Conservation (phyloP, 2,113 vertebrate species). For the Neogale vison region DNA sequence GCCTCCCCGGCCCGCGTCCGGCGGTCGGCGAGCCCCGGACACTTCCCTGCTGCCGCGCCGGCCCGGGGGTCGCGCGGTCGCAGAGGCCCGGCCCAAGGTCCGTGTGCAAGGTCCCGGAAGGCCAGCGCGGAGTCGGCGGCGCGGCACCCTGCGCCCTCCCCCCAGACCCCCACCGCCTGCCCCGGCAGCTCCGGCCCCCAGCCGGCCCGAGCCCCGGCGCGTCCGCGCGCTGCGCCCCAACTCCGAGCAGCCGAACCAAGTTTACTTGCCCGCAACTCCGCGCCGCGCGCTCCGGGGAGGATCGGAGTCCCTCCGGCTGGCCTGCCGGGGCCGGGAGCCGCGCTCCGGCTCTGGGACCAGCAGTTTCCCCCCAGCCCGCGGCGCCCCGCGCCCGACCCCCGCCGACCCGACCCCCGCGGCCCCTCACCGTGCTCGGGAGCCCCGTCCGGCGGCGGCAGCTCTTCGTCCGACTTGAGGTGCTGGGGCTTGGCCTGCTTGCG, state of each 20-base stretch:
- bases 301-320: neutral
- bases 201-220: conserved; percentile 82
- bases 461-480: conserved; percentile 97
- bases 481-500: conserved; percentile 99
- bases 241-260: conserved; percentile 23
- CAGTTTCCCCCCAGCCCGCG: neutral
- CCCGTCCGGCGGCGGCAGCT: conserved; percentile 90
- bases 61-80: conserved; percentile 67
- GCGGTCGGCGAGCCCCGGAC: conserved; percentile 66
- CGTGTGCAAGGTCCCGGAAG: neutral
- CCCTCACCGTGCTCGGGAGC: conserved; percentile 94
- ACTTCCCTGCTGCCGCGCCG: conserved; percentile 80
- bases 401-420: conserved; percentile 43
- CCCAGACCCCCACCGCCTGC: conserved; percentile 76
- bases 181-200: conserved; percentile 65
- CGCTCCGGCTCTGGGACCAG: neutral
- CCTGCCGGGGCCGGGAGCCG: neutral
- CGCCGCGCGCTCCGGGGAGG: neutral
- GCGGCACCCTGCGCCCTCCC: neutral
- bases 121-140: conserved; percentile 64
- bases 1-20: conserved; percentile 75
- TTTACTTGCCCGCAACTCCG: conserved; percentile 69
- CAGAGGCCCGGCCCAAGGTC: neutral
- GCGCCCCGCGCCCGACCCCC: neutral
- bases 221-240: conserved; percentile 69